phyloP scores from a whole-genome alignment of 2,797 vertebrate genomes.

The Hippoglossus hippoglossus region DNA sequence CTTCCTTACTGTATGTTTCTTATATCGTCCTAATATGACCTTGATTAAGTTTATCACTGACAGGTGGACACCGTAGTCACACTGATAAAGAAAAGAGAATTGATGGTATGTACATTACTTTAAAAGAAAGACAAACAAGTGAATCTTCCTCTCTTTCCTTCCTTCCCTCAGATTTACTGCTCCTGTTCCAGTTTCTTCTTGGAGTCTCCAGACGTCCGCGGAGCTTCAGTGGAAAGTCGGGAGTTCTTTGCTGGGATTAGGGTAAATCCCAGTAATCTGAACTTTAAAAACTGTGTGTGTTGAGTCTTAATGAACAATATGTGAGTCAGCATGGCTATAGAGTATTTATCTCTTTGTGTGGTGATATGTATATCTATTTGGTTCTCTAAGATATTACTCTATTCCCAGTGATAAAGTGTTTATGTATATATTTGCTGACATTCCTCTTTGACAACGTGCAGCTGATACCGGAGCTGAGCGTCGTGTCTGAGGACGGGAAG shows the following conservation, averaged over 20 bases:
- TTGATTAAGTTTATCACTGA: background rate
- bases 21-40: no score
- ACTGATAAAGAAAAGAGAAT: background rate
- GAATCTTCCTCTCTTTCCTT: background rate
- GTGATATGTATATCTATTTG: background rate
- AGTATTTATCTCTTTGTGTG: background rate
- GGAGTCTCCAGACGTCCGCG: constrained; percentile 84
- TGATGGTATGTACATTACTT: background rate
- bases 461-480: constrained; percentile 83
- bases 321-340: no score
- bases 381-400: no score
- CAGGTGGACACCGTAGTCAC: background rate
- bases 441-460: constrained; percentile 45
- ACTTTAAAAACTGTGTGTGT: background rate
- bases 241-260: constrained; percentile 91
- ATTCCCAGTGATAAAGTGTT: background rate
- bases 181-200: constrained; percentile 88
- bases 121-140: background rate
- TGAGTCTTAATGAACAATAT: no score
- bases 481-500: constrained; percentile 87
- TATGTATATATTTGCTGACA: background rate
- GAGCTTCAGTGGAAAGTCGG: constrained; percentile 83
- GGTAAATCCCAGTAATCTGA: constrained; percentile 43
- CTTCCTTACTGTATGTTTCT: no score
- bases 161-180: constrained; percentile 87